Base-by-base conservation (phyloP, 2,888 invertebrate genomes). In the Ceraclea dissimilis region DNA sequence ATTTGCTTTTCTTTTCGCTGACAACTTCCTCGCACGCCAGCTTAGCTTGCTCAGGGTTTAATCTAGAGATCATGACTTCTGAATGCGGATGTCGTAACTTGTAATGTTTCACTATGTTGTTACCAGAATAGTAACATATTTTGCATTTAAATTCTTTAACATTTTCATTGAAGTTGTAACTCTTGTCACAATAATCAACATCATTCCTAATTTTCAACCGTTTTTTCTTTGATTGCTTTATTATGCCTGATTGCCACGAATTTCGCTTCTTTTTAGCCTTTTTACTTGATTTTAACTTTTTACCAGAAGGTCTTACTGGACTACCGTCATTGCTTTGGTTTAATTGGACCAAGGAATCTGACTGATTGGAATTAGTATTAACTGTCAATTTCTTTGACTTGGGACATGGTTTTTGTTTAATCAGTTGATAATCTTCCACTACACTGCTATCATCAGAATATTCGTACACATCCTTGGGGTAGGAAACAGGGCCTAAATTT, bases 81-180 rank as follows among this genome's bases (percentile, higher is more conserved):
- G 74, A 72, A 26, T 80, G 78, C 0, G 82, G 79, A 68, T 89
- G 88, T 39, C 70, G 67, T n/a, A 71, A 70, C 63, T 80, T 79
- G 64, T 85, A 87, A 72, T 88, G 88, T 39, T 76, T 73, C 1
- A 86, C 81, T 43, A 88, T 84, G 55, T 79, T 78, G 60, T 73
- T 75, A 0, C 85, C 84, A 17, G 64, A 69, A 63, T 77, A 85
- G 0, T 66, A 59, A 66, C 88, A 88, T 11, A 84, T 67, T 58
- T 82, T 77, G 65, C 88, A 88, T 11, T 72, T 68, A 62, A 79
- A 79, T 26, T 66, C 68, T 2, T 64, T 65, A 16, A 70, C 65
- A 46, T 69, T 69, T 62, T 71, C 70, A 44, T 66, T 63, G 63
- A 76, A 76, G 60, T 75, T 78, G 63, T 80, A 78, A 5, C 66